Base-by-base conservation (phyloP, 2,888 invertebrate species). In the Thalpophila matura region DNA sequence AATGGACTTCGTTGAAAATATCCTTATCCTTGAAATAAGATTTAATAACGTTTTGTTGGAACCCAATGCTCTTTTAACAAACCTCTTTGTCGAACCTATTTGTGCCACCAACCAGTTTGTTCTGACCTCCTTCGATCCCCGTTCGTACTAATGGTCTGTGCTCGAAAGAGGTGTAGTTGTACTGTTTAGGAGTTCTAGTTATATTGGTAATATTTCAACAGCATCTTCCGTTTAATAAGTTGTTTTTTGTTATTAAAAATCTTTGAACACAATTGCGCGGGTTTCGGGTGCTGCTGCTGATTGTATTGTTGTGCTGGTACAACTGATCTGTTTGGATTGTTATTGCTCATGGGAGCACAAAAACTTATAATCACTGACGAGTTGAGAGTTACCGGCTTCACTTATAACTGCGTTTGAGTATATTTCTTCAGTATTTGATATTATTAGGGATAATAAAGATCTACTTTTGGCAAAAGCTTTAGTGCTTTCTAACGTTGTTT, bases 1-100 rank as follows among this genome's bases (percentile, higher is more conserved):
- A 78, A 78, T 70, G 61, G 49, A 38, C 64, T 53, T 58, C 46
- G 47, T 76, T 76, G 47, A 57, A 88, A 86, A 90, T 84, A 87
- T 88, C 84, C 84, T 86, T 80, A 89, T 87, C 84, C 82, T 72
- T 77, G 73, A 89, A 92, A 91, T 88, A 78, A 89, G 92, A 90
- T 93, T 93, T 93, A 93, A 93, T 93, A 93, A 92, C 89, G 89
- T 92, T 93, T 91, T 91, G 89, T 93, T 86, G 85, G 83, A 72
- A 58, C 77, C 81, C 83, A 86, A 88, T 91, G 92, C 88, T 91
- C 91, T 90, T 92, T 91, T 92, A 88, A 83, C 78, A 87, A 56
- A 85, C 82, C 83, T 87, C 89, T 88, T 89, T 89, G 89, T 89
- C 79, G 82, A 83, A 83, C 76, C 55, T 69, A 83, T 83, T 89